Conservation (phyloP, 2,888 invertebrate species). For the Mimachlamys varia region DNA sequence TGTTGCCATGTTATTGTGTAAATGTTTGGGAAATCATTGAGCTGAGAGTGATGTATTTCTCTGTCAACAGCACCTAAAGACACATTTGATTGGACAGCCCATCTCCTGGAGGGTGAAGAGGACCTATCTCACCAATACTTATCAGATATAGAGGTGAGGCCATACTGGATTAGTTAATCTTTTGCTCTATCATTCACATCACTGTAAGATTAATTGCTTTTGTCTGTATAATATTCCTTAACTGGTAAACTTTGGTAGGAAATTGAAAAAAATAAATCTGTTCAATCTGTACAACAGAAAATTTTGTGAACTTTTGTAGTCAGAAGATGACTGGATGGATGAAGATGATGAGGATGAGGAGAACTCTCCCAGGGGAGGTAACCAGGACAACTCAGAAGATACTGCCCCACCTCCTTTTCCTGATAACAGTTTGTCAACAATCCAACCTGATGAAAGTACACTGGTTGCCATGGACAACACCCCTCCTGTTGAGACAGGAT, state of each 20-base stretch:
- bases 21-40: too few species aligned
- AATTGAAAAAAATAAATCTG: too few species aligned
- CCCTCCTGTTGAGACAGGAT: conserved; percentile 53
- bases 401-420: conserved; percentile 28
- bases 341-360: conserved; percentile 52
- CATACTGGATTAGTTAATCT: not conserved
- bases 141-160: conserved; percentile 55
- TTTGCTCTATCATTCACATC: too few species aligned
- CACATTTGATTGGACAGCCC: conserved; percentile 77
- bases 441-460: conserved; percentile 54
- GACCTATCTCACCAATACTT: conserved; percentile 63
- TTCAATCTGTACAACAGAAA: too few species aligned
- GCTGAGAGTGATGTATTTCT: not conserved
- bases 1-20: too few species aligned
- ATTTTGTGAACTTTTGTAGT: not conserved
- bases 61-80: conserved; percentile 59
- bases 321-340: conserved; percentile 58
- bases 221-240: too few species aligned
- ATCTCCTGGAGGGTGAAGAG: conserved; percentile 74
- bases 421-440: conserved; percentile 40
- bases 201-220: too few species aligned
- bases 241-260: too few species aligned
- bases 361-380: conserved; percentile 10
- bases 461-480: conserved; percentile 53
- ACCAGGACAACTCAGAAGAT: conserved; percentile 26